phyloP scores from a whole-genome alignment of 2,888 invertebrate species.

The Meteorus cinctellus region DNA sequence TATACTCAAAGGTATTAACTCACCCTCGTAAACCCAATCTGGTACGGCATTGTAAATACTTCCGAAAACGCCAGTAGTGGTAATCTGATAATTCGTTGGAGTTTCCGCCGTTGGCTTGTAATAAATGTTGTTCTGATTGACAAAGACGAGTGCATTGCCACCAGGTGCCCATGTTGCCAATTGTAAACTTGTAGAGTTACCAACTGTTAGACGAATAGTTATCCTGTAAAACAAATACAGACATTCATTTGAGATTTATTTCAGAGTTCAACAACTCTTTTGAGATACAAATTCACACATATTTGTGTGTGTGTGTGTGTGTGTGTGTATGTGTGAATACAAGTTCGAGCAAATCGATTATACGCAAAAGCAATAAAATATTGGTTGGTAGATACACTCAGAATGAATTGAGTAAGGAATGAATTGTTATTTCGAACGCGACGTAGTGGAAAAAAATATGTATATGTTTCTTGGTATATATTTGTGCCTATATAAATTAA shows the following conservation, averaged over 20 bases:
- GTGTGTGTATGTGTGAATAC: not conserved
- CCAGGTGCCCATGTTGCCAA: slow-evolving; percentile 86
- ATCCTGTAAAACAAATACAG: slow-evolving; percentile 52
- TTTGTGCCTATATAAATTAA: not conserved
- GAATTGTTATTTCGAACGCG: not conserved
- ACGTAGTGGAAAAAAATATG: not conserved
- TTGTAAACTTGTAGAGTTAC: slow-evolving; percentile 77
- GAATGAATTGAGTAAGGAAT: slow-evolving; percentile 9
- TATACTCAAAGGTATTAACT: slow-evolving; percentile 51
- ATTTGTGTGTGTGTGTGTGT: not conserved
- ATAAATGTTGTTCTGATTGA: slow-evolving; percentile 84
- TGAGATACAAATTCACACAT: not conserved
- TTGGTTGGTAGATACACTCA: not conserved
- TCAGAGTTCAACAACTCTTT: slow-evolving; percentile 4
- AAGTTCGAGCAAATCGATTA: slow-evolving; percentile 12
- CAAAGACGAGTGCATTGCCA: slow-evolving; percentile 83
- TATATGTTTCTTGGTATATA: not conserved
- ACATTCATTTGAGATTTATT: slow-evolving; percentile 18
- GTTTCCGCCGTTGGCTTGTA: slow-evolving; percentile 77
- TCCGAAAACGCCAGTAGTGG: slow-evolving; percentile 77
- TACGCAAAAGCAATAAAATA: slow-evolving; percentile 24
- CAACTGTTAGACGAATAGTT: slow-evolving; percentile 59
- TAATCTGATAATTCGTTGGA: slow-evolving; percentile 76
- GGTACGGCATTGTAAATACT: slow-evolving; percentile 89
- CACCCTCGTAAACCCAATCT: slow-evolving; percentile 97